These are phyloP conservation scores for Centroberyx gerrardi DNA, from an alignment of 2,797 vertebrate species.

Conservation along the genomic window DNA sequence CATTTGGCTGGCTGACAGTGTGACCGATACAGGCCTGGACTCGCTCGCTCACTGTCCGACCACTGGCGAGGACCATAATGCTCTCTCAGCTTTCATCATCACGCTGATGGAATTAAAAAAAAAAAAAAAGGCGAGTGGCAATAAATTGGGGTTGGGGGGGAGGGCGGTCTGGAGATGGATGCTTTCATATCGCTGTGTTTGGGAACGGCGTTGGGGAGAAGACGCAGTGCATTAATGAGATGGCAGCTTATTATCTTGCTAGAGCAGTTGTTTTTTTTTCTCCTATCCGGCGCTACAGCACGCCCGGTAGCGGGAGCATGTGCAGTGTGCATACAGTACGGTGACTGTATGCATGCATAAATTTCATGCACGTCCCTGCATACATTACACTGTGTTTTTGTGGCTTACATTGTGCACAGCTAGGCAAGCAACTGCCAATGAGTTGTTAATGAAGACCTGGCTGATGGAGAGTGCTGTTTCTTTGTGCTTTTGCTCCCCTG, in stretches of 20 bases:
- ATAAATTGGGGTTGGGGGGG: slow-evolving; percentile 54
- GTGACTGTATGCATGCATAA: slow-evolving; percentile 2
- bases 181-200: slow-evolving; percentile 56
- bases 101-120: slow-evolving; percentile 70
- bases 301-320: slow-evolving; percentile 8
- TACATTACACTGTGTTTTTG: slow-evolving; percentile 11
- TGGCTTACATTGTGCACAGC: slow-evolving; percentile 5
- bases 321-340: slow-evolving; percentile 8
- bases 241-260: slow-evolving; percentile 64
- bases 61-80: slow-evolving; percentile 63
- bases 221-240: slow-evolving; percentile 61
- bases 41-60: slow-evolving; percentile 66
- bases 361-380: slow-evolving; percentile 26
- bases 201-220: slow-evolving; percentile 40
- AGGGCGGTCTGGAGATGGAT: slow-evolving; percentile 55
- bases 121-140: slow-evolving; percentile 59
- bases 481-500: slow-evolving; percentile 23
- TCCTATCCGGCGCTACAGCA: slow-evolving; percentile 17
- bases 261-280: slow-evolving; percentile 30
- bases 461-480: slow-evolving; percentile 15
- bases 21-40: slow-evolving; percentile 62
- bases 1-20: slow-evolving; percentile 71
- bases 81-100: slow-evolving; percentile 74
- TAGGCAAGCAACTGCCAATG: slow-evolving; percentile 13
- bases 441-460: slow-evolving; percentile 29